Base-by-base conservation (phyloP, 2,888 invertebrate species). In the Drosophila lutescens region DNA sequence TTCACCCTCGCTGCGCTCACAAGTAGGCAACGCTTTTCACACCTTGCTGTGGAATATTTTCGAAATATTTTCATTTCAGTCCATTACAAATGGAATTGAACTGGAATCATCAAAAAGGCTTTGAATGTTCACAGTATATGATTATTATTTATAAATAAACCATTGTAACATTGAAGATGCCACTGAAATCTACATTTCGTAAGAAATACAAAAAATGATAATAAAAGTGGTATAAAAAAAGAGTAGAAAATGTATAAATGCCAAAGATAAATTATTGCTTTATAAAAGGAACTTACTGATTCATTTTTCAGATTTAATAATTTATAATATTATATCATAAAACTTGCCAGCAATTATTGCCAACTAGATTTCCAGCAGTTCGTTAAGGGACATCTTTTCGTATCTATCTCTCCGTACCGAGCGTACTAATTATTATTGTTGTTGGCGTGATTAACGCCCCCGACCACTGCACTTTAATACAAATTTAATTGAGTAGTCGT, bases 401-500 rank as follows among this genome's bases (percentile, higher is more conserved):
- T n/a, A 32, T 32, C 20, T 26, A 46, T 17, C 40, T 38, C 9
- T n/a, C 12, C 43, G 7, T 15, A 15, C 17, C 41, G 9, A 1
- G 17, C 20, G 32, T 40, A 40, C 54, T 66, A 66, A 66, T 66
- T 66, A 54, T 66, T 66, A 66, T 66, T 69, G 59, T 53, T 43
- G 69, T 32, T 69, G 69, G 55, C 26, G 53, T 69, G 51, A 60
- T 70, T 50, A 68, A 58, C 50, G 62, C 51, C 56, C 44, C 46
- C 38, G 26, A 40, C 54, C 43, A 38, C 49, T 41, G 65, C 71
- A 78, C 74, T 78, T 74, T 79, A 78, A 86, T 77, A 77, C 63
- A 86, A 80, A 82, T 78, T 82, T 86, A 89, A 89, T 89, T 89
- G 89, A 88, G 82, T 89, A 80, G 75, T 76, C 75, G 73, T 66